These are phyloP conservation scores for Streptopelia turtur DNA, from an alignment of 2,797 vertebrate genomes.

Conservation along the genomic window DNA sequence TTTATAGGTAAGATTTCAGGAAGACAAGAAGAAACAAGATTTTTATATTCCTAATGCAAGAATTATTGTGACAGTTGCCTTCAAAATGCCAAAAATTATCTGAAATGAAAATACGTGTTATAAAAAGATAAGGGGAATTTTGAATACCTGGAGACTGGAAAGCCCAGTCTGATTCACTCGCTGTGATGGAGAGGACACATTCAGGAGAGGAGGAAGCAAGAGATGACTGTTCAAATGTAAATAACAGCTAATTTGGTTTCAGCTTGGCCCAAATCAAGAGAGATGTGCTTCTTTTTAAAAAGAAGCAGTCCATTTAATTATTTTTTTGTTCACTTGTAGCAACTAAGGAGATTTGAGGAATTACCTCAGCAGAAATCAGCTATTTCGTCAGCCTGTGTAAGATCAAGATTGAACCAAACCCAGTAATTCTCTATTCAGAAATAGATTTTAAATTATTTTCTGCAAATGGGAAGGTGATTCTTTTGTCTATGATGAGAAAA, in stretches of 20 bases:
- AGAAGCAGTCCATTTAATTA: neutral
- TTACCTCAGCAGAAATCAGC: neutral
- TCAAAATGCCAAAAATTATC: neutral
- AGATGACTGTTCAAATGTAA: neutral
- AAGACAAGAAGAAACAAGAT: neutral
- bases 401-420: neutral
- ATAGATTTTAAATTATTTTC: neutral
- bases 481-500: slow-evolving; percentile 13
- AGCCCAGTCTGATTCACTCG: neutral
- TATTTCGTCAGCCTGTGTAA: neutral
- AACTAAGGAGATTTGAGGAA: neutral
- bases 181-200: neutral
- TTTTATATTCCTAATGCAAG: neutral
- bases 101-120: neutral
- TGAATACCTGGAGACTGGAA: neutral
- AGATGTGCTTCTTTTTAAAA: neutral
- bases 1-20: neutral
- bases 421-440: neutral
- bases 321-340: neutral
- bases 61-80: neutral
- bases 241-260: neutral
- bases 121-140: neutral
- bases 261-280: neutral
- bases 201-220: neutral
- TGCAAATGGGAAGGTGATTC: neutral